Conservation (phyloP, 2,888 invertebrate genomes). For the Diadegma fenestrale region DNA sequence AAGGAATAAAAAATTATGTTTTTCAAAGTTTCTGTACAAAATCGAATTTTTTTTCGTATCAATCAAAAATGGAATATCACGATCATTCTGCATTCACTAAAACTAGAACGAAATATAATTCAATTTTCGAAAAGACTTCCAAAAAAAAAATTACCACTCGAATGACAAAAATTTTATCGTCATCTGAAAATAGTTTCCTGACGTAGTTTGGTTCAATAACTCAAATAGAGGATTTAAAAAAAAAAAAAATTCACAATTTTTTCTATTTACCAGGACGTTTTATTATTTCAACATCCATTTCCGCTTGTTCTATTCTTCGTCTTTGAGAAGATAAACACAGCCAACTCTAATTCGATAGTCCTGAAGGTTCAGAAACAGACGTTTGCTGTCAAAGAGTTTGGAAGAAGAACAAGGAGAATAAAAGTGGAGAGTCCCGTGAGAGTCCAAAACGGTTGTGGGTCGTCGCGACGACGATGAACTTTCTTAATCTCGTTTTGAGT, state of each 20-base stretch:
- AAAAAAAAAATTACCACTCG: background rate
- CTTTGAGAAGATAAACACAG: slow-evolving; percentile 28
- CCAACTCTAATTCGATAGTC: slow-evolving; percentile 53
- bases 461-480: slow-evolving; percentile 50
- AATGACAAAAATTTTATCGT: background rate
- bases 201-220: too few species aligned
- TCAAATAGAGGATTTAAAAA: too few species aligned
- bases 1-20: background rate
- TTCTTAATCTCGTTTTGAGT: slow-evolving; percentile 67
- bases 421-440: slow-evolving; percentile 53
- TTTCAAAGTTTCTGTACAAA: too few species aligned
- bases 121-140: background rate
- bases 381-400: slow-evolving; percentile 46
- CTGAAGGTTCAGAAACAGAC: slow-evolving; percentile 41
- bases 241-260: too few species aligned
- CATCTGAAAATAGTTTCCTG: background rate
- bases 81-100: background rate
- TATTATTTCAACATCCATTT: background rate
- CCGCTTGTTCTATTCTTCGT: background rate
- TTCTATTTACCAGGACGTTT: background rate
- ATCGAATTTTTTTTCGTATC: too few species aligned
- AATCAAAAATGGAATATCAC: background rate
- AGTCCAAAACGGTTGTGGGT: slow-evolving; percentile 59
- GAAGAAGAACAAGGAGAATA: slow-evolving; percentile 41
- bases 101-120: background rate